Evolutionary conservation across 2,113 vertebrate species (phyloP).

Genomic region (Rissa tridactyla): DNA sequence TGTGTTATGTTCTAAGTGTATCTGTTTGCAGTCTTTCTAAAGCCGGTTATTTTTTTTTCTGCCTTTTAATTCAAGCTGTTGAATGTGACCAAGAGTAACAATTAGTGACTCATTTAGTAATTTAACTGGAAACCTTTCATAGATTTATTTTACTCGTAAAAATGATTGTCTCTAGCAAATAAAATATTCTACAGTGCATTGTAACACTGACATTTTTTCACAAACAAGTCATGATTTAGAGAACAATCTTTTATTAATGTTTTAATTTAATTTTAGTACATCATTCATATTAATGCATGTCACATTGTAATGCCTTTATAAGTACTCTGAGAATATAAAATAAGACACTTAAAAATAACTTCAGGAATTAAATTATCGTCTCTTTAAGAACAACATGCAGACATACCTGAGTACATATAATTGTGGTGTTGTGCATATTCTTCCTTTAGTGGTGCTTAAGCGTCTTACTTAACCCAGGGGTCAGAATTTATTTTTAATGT

Average conservation of each 20-base stretch:
- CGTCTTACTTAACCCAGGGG: neutral
- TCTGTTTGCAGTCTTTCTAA: neutral
- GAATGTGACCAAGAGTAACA: neutral
- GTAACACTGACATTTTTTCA: neutral
- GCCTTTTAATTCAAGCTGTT: neutral
- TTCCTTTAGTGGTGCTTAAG: neutral
- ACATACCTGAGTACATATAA: neutral
- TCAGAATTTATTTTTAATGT: neutral
- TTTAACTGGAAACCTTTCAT: neutral
- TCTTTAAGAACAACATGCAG: neutral
- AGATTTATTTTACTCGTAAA: neutral
- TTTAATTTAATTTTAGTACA: slow-evolving; percentile 12
- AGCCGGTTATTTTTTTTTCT: neutral
- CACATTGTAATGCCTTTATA: neutral
- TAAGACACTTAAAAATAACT: neutral
- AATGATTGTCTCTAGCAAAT: neutral
- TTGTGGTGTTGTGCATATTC: neutral
- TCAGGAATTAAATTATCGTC: neutral
- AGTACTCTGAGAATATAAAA: neutral
- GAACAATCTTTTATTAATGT: neutral
- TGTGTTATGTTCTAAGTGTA: neutral
- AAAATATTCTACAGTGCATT: neutral
- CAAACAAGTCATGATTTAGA: neutral
- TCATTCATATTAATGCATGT: neutral
- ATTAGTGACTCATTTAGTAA: neutral